phyloP scores from a whole-genome alignment of 2,888 invertebrate species.

The Torymus texanus region DNA sequence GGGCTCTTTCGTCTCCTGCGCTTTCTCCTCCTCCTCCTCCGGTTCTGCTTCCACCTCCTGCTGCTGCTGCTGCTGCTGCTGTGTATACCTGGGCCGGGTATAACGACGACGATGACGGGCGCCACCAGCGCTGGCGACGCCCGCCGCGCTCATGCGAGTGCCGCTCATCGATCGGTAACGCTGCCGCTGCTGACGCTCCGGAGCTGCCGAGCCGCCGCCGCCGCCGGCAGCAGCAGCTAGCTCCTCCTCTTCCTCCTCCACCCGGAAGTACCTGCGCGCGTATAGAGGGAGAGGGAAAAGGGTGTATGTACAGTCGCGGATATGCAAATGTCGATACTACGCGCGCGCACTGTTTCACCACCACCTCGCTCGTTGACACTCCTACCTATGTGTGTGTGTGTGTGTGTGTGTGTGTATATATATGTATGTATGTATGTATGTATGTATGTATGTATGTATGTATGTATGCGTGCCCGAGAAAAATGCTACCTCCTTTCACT shows the following conservation, averaged over 20 bases:
- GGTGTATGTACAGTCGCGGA: neutral
- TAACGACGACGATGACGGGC: slow-evolving; percentile 13
- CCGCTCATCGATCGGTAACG: slow-evolving; percentile 72
- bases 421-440: no score
- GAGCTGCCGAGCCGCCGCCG: slow-evolving; percentile 1
- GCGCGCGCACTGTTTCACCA: neutral
- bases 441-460: no score
- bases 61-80: neutral
- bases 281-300: neutral
- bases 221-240: no score
- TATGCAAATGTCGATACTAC: slow-evolving; percentile 31
- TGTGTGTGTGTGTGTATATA: no score
- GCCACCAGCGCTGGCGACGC: slow-evolving; percentile 58
- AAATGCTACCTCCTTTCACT: no score
- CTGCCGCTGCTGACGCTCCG: slow-evolving; percentile 45
- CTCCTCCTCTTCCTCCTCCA: slow-evolving; percentile 37
- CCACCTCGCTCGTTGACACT: neutral
- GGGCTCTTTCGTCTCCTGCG: slow-evolving; percentile 69
- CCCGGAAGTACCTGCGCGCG: slow-evolving; percentile 48
- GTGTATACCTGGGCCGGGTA: neutral
- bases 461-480: no score
- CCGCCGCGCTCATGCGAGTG: slow-evolving; percentile 66
- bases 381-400: no score
- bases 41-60: neutral
- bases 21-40: neutral